These are phyloP conservation scores for Micoletzkya japonica DNA, from an alignment of 2,888 invertebrate genomes.

Conservation along the genomic window DNA sequence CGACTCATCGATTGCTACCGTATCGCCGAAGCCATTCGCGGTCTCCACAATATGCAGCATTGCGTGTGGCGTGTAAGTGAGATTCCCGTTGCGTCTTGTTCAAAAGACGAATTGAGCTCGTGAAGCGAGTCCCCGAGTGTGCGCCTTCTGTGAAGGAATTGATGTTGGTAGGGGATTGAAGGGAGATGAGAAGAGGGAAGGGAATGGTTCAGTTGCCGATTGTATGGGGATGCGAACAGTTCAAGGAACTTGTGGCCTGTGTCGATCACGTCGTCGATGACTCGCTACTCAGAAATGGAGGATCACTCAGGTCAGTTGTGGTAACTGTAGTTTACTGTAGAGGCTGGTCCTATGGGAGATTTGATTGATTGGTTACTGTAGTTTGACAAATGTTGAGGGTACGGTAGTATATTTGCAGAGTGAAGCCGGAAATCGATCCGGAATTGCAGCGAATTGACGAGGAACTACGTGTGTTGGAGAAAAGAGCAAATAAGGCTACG, in stretches of 20 bases:
- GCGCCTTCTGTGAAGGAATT: slow-evolving; percentile 6
- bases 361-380: background rate
- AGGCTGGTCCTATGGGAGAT: background rate
- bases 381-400: background rate
- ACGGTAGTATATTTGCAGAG: background rate
- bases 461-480: slow-evolving; percentile 6
- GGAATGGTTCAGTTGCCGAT: slow-evolving; percentile 4
- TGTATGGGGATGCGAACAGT: slow-evolving; percentile 25
- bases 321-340: background rate
- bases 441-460: slow-evolving; percentile 4
- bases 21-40: slow-evolving; percentile 13
- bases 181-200: background rate
- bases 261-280: slow-evolving; percentile 19
- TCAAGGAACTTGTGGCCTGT: slow-evolving; percentile 17
- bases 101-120: background rate
- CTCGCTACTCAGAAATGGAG: background rate
- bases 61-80: background rate
- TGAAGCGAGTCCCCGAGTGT: background rate
- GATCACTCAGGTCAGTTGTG: background rate
- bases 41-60: slow-evolving; percentile 7
- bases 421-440: slow-evolving; percentile 11
- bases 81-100: background rate
- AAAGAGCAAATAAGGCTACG: background rate
- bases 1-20: slow-evolving; percentile 26
- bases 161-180: background rate